A percentile compares a stretch with the other conserved stretches of the same genome.
Conservation (phyloP, 2,888 invertebrate species). For the Mallateleia sp. region DNA sequence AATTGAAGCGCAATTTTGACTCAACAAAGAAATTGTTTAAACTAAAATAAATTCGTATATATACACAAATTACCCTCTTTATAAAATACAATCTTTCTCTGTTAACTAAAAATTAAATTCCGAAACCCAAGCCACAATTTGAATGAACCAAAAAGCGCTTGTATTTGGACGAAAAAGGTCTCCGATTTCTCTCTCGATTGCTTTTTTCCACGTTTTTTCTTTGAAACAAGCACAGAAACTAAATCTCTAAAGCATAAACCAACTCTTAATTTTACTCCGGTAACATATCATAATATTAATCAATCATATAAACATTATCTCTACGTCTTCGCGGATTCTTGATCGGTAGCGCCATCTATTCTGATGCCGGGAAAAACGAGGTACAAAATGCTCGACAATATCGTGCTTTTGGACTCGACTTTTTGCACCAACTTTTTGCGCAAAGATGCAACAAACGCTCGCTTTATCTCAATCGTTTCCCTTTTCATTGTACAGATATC, state of each 20-base stretch:
- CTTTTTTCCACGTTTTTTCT: conserved; percentile 41
- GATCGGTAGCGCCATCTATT: conserved; percentile 56
- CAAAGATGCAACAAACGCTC: neutral
- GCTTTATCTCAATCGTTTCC: neutral
- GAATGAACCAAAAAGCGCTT: conserved; percentile 71
- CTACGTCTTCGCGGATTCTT: conserved; percentile 85
- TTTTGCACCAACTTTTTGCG: neutral
- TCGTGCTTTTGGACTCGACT: neutral
- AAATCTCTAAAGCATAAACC: conserved; percentile 88
- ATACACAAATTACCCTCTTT: too few species aligned
- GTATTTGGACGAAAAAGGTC: conserved; percentile 84
- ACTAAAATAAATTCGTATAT: too few species aligned
- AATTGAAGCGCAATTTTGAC: conserved; percentile 80
- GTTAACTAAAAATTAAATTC: too few species aligned
- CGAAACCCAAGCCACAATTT: too few species aligned
- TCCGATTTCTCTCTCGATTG: conserved; percentile 52
- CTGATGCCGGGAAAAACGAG: conserved; percentile 34
- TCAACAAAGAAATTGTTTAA: neutral
- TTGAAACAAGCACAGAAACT: conserved; percentile 87
- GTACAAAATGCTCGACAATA: conserved; percentile 35
- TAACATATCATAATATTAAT: conserved; percentile 87
- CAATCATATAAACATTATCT: conserved; percentile 89
- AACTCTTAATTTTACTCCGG: conserved; percentile 87
- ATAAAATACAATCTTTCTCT: conserved; percentile 29
- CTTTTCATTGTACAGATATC: conserved; percentile 7